A percentile compares a stretch with the other conserved stretches of the same genome.
These are phyloP conservation scores for Sepioteuthis lessoniana DNA, from an alignment of 2,888 invertebrate species.

Conservation along the genomic window DNA sequence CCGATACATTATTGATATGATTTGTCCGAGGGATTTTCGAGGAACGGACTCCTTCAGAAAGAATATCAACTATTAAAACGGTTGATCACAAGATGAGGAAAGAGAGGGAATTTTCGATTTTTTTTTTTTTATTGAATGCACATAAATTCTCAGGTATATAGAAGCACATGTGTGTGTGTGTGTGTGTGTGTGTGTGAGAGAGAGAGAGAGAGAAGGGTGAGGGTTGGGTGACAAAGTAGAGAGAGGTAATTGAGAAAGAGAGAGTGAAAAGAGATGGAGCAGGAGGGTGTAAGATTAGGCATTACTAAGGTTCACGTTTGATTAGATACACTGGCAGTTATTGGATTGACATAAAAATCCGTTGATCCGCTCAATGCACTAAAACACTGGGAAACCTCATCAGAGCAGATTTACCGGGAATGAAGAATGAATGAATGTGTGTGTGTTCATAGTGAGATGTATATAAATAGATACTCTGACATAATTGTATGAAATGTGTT, in stretches of 20 bases:
- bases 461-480: too few relatives aligned
- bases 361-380: background rate
- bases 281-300: background rate
- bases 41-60: background rate
- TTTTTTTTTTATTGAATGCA: background rate
- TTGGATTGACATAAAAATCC: slow-evolving; percentile 33
- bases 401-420: background rate
- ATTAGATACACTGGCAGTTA: background rate
- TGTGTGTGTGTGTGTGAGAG: background rate
- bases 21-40: background rate
- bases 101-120: background rate
- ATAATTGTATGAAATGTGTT: too few relatives aligned
- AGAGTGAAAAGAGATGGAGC: background rate
- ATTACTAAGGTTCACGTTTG: background rate
- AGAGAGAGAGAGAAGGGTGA: background rate
- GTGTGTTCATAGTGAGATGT: too few relatives aligned
- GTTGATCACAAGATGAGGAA: background rate
- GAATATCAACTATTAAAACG: background rate
- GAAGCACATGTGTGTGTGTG: background rate
- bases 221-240: background rate
- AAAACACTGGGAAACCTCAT: background rate
- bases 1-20: background rate
- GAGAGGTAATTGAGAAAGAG: background rate
- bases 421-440: background rate
- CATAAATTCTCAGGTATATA: background rate